Base-by-base conservation (phyloP, 2,797 vertebrate species). In the Urosaurus nigricauda region DNA sequence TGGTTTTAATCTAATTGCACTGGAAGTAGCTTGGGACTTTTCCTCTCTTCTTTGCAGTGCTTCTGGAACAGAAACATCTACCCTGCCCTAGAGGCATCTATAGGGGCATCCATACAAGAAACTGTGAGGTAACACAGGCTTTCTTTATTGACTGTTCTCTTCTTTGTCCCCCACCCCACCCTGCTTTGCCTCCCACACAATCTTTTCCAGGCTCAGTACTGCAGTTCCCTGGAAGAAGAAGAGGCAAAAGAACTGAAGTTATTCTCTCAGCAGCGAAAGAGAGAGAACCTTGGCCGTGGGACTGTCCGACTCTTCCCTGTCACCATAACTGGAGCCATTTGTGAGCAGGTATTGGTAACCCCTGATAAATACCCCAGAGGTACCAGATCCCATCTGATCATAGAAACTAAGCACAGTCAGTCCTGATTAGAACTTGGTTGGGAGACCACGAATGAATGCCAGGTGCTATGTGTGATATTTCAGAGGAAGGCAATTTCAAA, bases 221-320 rank as follows among this genome's bases (percentile, higher is more conserved):
- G 99, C 94, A 99, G 98, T 95, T 97, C 98, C 0, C 94, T 99
- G 96, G 99, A 99, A 21, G 98, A 99, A 4, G 99, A 99, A 86
- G 99, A 99, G 94, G 99, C 99, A 94, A 97, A 98, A 89, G 99
- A 99, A 93, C 97, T 99, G 86, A 99, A 99, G 95, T 97, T 99
- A 84, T 99, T 99, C 97, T 99, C 99, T 91, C 98, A 98, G 95
- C 99, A 99, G 92, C 97, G 99, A 82, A 99, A 99, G 90, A 97
- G 98, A 5, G 99, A 99, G 94, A 99, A 99, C 91, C 94, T 99
- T 94, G 99, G 99, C 77, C 97, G 99, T 0, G 99, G 99, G 88
- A 99, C 98, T 0, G 98, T 99, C 88, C 97, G 98, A 0, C 98
- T 98, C 0, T 99, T 99, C 93, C 99, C 99, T 0, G 98, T 99